A percentile compares a stretch with the other conserved stretches of the same genome.
Conservation (phyloP, 2,113 vertebrate species). For the Drymodes brunneopygia region DNA sequence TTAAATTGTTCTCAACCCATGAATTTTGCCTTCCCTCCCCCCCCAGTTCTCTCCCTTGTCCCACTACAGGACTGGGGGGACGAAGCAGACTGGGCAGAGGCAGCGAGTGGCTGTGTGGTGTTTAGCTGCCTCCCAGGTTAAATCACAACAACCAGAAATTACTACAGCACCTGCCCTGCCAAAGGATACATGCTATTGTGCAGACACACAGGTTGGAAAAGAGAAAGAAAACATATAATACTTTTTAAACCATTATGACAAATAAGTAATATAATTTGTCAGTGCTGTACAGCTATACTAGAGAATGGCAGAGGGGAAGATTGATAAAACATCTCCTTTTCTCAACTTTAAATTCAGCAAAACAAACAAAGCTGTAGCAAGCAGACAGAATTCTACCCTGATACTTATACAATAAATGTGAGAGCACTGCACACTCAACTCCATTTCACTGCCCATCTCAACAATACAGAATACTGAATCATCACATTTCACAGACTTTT, state of each 20-base stretch:
- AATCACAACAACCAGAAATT: not conserved
- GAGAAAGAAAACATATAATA: not conserved
- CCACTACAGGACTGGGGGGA: too few species aligned
- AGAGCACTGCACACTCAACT: not conserved
- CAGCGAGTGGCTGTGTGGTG: not conserved
- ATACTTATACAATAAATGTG: not conserved
- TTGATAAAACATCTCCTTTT: not conserved
- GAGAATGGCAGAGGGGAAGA: fast-evolving
- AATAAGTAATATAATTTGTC: not conserved
- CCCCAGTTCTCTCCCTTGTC: not conserved
- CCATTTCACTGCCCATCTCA: not conserved
- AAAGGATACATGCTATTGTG: not conserved
- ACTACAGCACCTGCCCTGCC: not conserved
- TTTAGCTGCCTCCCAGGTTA: not conserved
- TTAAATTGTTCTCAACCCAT: not conserved
- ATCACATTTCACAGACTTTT: not conserved
- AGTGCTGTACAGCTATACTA: not conserved
- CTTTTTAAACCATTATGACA: not conserved
- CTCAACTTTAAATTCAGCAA: not conserved
- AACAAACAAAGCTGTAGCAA: not conserved
- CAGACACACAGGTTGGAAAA: not conserved
- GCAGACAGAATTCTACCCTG: not conserved
- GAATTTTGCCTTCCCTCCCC: fast-evolving
- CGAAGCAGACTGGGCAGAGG: not conserved
- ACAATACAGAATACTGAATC: not conserved